Percentiles rank a stretch among this genome's conserved stretches.
Conservation (phyloP, 2,113 vertebrate genomes). For the Cavia porcellus region DNA sequence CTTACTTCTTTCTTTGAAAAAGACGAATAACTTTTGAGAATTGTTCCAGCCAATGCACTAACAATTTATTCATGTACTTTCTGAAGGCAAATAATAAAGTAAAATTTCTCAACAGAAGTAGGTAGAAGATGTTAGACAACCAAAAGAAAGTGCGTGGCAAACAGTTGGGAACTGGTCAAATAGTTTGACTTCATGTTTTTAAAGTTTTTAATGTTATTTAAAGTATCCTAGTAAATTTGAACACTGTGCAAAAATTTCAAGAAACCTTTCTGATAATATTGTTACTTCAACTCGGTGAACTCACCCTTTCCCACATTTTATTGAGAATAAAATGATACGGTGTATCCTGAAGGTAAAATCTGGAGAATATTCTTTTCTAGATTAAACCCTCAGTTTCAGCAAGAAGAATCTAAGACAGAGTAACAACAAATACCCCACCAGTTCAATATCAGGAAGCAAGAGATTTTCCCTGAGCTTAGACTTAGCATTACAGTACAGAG, state of each 20-base stretch:
- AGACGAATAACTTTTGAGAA: slow-evolving; percentile 5
- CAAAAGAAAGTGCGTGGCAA: not conserved
- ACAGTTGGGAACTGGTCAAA: slow-evolving; percentile 6
- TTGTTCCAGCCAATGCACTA: not conserved
- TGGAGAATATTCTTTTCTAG: not conserved
- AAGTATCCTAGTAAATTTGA: not conserved
- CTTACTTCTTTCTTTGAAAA: not conserved
- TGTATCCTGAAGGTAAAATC: not conserved
- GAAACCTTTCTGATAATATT: not conserved
- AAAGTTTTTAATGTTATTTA: not conserved
- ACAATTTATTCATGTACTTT: not conserved
- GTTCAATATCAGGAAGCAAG: not conserved
- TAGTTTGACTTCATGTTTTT: not conserved
- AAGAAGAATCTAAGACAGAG: not conserved
- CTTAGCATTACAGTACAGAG: not conserved
- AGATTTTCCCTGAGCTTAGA: not conserved
- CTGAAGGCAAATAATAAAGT: slow-evolving; percentile 25
- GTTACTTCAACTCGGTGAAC: not conserved
- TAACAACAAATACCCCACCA: not conserved
- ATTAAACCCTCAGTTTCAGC: not conserved
- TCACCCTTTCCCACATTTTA: not conserved
- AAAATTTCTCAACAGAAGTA: slow-evolving; percentile 13
- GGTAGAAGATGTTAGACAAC: not conserved
- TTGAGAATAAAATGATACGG: slow-evolving; percentile 16
- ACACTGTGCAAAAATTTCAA: not conserved